phyloP scores from a whole-genome alignment of 2,113 vertebrate genomes.

The Sigmodon hispidus region DNA sequence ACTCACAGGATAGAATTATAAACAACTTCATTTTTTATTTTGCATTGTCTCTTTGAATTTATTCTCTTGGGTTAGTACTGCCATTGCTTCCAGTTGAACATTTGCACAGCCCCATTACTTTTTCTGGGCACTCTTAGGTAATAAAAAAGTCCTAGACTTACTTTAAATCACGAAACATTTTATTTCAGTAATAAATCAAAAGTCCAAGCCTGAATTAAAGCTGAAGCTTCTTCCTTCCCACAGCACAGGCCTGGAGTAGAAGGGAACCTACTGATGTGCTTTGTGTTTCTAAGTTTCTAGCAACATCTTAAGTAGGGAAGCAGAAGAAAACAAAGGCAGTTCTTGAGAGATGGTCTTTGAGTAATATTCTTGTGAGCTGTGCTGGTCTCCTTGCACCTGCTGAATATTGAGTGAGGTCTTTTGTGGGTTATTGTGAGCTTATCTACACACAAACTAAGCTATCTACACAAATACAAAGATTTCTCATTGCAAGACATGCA shows the following conservation, averaged over 20 bases:
- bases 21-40: constrained; percentile 74
- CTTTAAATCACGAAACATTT: constrained; percentile 61
- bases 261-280: background rate
- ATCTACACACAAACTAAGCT: background rate
- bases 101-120: constrained; percentile 8
- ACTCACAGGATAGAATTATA: constrained; percentile 47
- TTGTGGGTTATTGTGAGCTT: background rate
- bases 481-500: background rate
- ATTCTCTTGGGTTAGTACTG: constrained; percentile 52
- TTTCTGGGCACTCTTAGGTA: constrained; percentile 31
- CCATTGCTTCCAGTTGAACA: constrained; percentile 56
- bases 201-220: constrained; percentile 48
- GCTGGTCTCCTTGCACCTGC: background rate
- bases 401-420: background rate
- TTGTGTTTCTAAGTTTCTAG: background rate
- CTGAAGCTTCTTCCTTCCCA: background rate
- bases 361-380: background rate
- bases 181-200: constrained; percentile 57
- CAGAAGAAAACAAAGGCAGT: background rate
- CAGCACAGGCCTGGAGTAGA: background rate
- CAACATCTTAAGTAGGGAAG: background rate
- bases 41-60: constrained; percentile 54
- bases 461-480: background rate
- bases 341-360: background rate
- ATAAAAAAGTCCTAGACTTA: constrained; percentile 29